phyloP scores from a whole-genome alignment of 2,888 invertebrate genomes.

The Limenitis camilla region DNA sequence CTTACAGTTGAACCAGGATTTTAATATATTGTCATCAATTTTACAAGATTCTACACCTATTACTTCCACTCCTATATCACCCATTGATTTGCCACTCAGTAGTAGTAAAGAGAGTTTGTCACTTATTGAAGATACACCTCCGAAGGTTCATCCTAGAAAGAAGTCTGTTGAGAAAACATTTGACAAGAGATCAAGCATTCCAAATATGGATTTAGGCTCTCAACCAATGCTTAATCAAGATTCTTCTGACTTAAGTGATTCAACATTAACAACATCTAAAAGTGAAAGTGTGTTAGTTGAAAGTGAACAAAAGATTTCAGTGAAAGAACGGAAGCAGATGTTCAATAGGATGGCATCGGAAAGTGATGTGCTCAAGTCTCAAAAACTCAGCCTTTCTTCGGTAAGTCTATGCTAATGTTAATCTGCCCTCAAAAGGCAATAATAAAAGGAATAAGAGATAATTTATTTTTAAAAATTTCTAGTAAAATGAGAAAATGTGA shows the following conservation, averaged over 20 bases:
- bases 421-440: too few species aligned
- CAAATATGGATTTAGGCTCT: constrained; percentile 27
- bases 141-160: constrained; percentile 52
- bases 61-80: constrained; percentile 16
- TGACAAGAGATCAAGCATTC: constrained; percentile 41
- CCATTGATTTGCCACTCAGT: constrained; percentile 28
- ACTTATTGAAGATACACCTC: constrained; percentile 41
- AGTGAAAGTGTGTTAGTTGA: constrained; percentile 62
- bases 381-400: constrained; percentile 67
- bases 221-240: constrained; percentile 43
- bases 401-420: constrained; percentile 63
- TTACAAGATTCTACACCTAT: constrained; percentile 38
- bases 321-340: constrained; percentile 93
- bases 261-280: constrained; percentile 43
- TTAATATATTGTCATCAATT: constrained; percentile 49
- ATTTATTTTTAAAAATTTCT: too few species aligned
- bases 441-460: too few species aligned
- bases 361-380: constrained; percentile 76
- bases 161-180: constrained; percentile 47
- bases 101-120: constrained; percentile 42
- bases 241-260: constrained; percentile 35
- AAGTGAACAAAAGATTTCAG: constrained; percentile 83
- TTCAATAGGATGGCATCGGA: constrained; percentile 94
- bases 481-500: too few species aligned
- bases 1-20: constrained; percentile 58